phyloP scores from a whole-genome alignment of 2,113 vertebrate species.

The Ammodytes dubius region DNA sequence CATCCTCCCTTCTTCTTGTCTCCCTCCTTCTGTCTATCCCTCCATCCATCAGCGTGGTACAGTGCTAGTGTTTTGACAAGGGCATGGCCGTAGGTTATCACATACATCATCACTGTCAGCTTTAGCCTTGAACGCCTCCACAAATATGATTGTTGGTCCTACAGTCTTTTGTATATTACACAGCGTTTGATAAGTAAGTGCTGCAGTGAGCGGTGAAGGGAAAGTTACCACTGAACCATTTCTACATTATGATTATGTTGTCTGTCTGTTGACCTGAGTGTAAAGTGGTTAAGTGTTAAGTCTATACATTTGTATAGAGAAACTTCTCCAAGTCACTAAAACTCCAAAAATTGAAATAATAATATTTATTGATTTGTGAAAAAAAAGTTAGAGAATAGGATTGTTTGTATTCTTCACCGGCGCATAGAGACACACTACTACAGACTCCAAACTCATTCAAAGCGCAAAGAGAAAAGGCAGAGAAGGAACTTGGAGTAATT shows the following conservation, averaged over 20 bases:
- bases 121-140: constrained; percentile 10
- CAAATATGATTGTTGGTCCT: neutral
- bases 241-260: neutral
- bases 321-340: too few species aligned
- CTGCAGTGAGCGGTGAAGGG: neutral
- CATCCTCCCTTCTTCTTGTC: constrained; percentile 52
- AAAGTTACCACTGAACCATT: neutral
- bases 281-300: too few species aligned
- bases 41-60: constrained; percentile 68
- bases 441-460: constrained; percentile 31
- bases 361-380: neutral
- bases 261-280: neutral
- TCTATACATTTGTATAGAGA: too few species aligned
- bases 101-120: constrained; percentile 61
- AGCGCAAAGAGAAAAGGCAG: constrained; percentile 50
- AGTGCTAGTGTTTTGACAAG: constrained; percentile 73
- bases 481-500: constrained; percentile 67
- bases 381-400: neutral
- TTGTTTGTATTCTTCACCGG: neutral
- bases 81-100: constrained; percentile 60
- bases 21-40: constrained; percentile 44
- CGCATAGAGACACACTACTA: neutral
- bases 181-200: neutral
- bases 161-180: neutral
- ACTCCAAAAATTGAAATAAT: too few species aligned